Evolutionary conservation across 2,797 vertebrate genomes (phyloP), one percentile per base, ranked within the genome.

Genomic region (Odontamblyopus lacepedii): DNA sequence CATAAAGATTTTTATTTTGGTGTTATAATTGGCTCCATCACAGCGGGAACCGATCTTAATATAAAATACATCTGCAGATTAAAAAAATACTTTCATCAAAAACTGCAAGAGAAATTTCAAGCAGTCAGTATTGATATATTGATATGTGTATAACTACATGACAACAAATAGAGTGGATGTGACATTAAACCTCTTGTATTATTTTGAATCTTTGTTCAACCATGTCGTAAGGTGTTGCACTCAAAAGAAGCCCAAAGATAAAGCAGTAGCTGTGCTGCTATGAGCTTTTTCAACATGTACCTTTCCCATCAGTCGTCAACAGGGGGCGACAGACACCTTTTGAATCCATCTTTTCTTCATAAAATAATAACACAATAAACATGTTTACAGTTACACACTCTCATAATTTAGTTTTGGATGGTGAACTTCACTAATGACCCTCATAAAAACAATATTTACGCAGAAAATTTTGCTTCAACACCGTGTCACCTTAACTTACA

Each of bases 401-500:
- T 56, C 23, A 11, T 56, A 56, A 11, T 56, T 26, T 56, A 12
- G 41, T 44, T 56, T 23, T 23, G 55, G 6, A 26, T 60, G 57
- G 57, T 15, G 26, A 30, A 30, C 57, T 60, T 30, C 16, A 16
- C 57, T 16, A 7, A 60, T 30, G 57, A 23, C 27, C 57, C 2
- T 18, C 11, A 30, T 30, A 60, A 60, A 60, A 60, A 13, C 27
- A 19, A 18, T 9, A 32, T 62, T 62, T 19, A 18, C 30, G 7
- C 18, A 3, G 4, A 62, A 62, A 62, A 62, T 29, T 29, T 7
- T 35, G 15, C 60, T 80, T 76, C 70, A 83, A 79, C 82, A 85
- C 79, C 81, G 77, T 62, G 75, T 87, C 87, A 78, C 78, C 62
- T 85, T 81, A 85, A 83, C 70, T 67, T 69, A 73, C 61, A 72